Percentiles rank a stretch among this genome's conserved stretches.
Evolutionary conservation across 2,888 invertebrate genomes (phyloP).

Genomic region (Harpagoxenus sublaevis): DNA sequence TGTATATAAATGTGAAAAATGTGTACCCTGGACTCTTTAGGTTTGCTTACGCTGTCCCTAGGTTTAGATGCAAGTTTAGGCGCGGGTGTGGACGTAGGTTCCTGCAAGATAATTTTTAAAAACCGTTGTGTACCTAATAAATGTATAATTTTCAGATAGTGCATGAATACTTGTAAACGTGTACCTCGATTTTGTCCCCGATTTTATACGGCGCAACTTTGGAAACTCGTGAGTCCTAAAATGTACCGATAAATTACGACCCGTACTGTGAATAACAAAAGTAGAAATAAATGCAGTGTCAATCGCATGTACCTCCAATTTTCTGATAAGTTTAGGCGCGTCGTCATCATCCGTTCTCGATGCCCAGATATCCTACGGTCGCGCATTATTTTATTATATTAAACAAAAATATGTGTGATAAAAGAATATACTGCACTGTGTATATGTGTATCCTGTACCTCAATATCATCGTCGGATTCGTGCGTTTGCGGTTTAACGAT

Average conservation of each 20-base stretch:
- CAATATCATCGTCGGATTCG: conserved; percentile 61
- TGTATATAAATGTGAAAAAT: conserved; percentile 4
- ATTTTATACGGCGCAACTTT: conserved; percentile 19
- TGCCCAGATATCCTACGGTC: conserved; percentile 66
- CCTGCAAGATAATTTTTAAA: conserved; percentile 17
- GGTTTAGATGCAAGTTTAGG: conserved; percentile 16
- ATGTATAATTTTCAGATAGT: not conserved
- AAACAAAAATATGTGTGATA: not conserved
- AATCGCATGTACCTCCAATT: conserved; percentile 53
- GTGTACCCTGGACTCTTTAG: conserved; percentile 33
- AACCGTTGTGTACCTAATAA: not conserved
- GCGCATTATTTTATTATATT: conserved; percentile 34
- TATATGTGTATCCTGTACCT: conserved; percentile 62
- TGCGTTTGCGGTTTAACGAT: conserved; percentile 19
- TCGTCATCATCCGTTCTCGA: conserved; percentile 50
- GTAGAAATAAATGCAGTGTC: not conserved
- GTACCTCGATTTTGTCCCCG: conserved; percentile 15
- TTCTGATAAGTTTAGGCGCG: conserved; percentile 58
- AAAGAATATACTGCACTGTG: not conserved
- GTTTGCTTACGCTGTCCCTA: conserved; percentile 3
- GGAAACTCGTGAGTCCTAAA: conserved; percentile 48
- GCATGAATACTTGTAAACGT: conserved; percentile 26
- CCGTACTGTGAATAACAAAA: not conserved
- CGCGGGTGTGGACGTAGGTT: not conserved
- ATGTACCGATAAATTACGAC: conserved; percentile 26